Conservation (phyloP, 2,113 vertebrate genomes). For the Miniopterus natalensis region DNA sequence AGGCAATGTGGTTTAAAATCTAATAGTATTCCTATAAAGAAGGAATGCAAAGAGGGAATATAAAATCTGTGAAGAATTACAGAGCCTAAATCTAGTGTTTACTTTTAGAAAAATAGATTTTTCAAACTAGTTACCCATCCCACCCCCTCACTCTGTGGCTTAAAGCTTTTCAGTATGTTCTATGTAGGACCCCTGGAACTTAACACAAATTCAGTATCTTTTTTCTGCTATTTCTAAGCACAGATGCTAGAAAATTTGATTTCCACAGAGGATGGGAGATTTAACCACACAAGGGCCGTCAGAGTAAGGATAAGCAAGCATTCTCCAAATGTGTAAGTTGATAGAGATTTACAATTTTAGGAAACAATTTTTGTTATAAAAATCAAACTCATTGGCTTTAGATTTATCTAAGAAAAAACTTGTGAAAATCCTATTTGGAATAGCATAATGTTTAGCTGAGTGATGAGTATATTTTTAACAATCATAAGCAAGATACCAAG, state of each 20-base stretch:
- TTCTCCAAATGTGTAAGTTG: background rate
- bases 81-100: constrained; percentile 25
- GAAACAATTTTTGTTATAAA: constrained; percentile 19
- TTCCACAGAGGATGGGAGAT: background rate
- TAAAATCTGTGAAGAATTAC: background rate
- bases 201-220: background rate
- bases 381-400: constrained; percentile 23
- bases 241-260: constrained; percentile 29
- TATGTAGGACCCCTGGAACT: background rate
- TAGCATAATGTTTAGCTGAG: constrained; percentile 36
- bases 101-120: constrained; percentile 39
- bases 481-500: constrained; percentile 9
- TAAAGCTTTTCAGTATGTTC: background rate
- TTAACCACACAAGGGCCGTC: background rate
- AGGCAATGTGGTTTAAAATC: constrained; percentile 13
- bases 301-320: background rate
- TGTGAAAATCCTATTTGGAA: constrained; percentile 32
- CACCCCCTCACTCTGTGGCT: background rate
- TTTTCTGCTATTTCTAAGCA: background rate
- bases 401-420: constrained; percentile 43
- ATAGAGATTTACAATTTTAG: background rate
- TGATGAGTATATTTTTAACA: constrained; percentile 54
- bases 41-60: background rate
- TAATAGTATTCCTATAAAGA: background rate
- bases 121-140: background rate